These are phyloP conservation scores for Hemiprocne comata DNA, from an alignment of 2,113 vertebrate species.

Conservation along the genomic window DNA sequence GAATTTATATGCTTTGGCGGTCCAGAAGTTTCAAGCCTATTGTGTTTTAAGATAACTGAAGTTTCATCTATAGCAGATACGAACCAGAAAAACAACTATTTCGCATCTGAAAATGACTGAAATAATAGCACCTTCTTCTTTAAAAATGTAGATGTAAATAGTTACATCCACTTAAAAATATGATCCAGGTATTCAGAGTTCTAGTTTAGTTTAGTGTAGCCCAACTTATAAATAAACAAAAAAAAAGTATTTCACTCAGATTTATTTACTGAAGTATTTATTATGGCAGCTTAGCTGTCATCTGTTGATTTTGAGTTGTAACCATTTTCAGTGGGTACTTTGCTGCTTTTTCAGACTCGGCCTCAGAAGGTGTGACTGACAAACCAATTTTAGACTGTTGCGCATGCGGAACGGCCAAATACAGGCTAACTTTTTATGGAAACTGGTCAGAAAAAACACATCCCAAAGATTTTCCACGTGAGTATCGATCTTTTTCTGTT, in stretches of 20 bases:
- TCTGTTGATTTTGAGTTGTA: not conserved
- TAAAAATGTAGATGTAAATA: not conserved
- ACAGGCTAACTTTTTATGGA: slow-evolving; percentile 94
- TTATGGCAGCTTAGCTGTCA: not conserved
- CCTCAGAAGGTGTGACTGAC: slow-evolving; percentile 80
- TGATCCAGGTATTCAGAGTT: not conserved
- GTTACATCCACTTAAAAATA: not conserved
- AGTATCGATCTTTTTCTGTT: slow-evolving; percentile 61
- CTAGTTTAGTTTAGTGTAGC: not conserved
- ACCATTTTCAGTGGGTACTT: not conserved
- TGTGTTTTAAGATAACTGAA: not conserved
- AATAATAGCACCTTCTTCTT: not conserved
- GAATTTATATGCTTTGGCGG: not conserved
- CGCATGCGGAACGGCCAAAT: slow-evolving; percentile 96
- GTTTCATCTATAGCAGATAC: not conserved
- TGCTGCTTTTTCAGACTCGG: slow-evolving; percentile 76
- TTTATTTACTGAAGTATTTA: not conserved
- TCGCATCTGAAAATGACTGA: not conserved
- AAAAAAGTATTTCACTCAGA: not conserved
- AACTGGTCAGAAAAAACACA: slow-evolving; percentile 98
- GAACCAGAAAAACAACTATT: not conserved
- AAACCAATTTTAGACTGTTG: slow-evolving; percentile 88
- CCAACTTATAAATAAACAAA: not conserved
- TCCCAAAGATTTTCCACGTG: slow-evolving; percentile 95
- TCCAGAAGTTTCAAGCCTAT: not conserved